Evolutionary conservation across 2,888 invertebrate species (phyloP).

Genomic region (Drepanosiphum platanoidis): DNA sequence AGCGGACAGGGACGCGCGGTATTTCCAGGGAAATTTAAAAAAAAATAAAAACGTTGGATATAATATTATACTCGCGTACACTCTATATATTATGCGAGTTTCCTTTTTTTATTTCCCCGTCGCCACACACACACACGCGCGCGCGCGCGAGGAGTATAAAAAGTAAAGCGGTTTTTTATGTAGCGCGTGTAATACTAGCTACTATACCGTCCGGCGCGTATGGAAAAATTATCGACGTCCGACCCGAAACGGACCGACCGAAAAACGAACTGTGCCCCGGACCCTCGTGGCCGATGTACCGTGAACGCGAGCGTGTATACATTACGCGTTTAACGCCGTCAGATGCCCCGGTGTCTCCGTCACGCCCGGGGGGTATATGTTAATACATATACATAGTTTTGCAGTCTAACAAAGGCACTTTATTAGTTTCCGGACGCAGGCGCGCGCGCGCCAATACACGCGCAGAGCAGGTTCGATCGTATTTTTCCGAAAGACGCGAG

Average conservation of each 20-base stretch:
- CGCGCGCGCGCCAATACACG: not conserved
- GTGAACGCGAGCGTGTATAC: constrained; percentile 30
- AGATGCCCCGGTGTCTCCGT: not conserved
- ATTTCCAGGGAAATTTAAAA: constrained; percentile 18
- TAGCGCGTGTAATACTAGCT: not conserved
- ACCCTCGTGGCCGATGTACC: constrained; percentile 16
- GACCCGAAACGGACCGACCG: constrained; percentile 41
- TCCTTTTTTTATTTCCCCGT: not conserved
- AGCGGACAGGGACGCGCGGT: no score
- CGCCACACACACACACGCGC: no score
- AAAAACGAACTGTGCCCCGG: not conserved
- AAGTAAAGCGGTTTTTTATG: not conserved
- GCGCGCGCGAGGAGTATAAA: not conserved
- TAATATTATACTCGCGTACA: no score
- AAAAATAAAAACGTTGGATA: constrained; percentile 2
- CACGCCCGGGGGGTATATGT: not conserved
- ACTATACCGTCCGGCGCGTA: not conserved
- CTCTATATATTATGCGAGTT: not conserved
- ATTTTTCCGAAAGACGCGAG: constrained; percentile 29
- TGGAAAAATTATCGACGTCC: constrained; percentile 23
- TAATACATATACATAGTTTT: not conserved
- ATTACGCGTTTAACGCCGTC: constrained; percentile 48
- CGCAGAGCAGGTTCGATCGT: constrained; percentile 12
- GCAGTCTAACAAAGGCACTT: constrained; percentile 1
- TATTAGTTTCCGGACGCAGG: constrained; percentile 30